phyloP scores from a whole-genome alignment of 2,113 vertebrate species.

The Pogona vitticeps region DNA sequence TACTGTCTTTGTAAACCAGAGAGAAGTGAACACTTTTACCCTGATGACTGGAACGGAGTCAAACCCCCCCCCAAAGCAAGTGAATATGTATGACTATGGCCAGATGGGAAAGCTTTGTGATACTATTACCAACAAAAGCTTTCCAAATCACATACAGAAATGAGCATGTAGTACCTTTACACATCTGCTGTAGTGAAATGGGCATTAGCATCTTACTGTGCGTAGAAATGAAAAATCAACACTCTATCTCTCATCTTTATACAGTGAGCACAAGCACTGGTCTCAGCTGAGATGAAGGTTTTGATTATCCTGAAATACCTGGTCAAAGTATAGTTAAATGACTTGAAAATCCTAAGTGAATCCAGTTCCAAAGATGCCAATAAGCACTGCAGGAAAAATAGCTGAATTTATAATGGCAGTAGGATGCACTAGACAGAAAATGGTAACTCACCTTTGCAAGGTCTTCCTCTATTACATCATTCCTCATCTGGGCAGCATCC shows the following conservation, averaged over 20 bases:
- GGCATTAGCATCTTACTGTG: not conserved
- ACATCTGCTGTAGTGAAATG: not conserved
- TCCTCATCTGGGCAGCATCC: slow-evolving; percentile 98
- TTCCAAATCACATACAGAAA: not conserved
- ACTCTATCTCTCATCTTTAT: not conserved
- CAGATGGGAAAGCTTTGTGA: not conserved
- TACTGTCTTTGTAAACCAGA: not conserved
- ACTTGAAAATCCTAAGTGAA: not conserved
- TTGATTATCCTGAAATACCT: not conserved
- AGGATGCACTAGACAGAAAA: not conserved
- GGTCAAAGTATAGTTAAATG: not conserved
- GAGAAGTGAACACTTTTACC: not conserved
- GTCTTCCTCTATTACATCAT: slow-evolving; percentile 98
- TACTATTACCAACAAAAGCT: not conserved
- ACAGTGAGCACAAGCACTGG: not conserved
- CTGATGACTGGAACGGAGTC: not conserved
- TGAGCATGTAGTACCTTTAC: not conserved
- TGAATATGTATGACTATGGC: too few relatives aligned
- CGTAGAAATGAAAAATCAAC: not conserved
- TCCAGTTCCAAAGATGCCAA: not conserved
- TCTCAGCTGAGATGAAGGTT: too few relatives aligned
- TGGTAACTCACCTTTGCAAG: slow-evolving; percentile 88
- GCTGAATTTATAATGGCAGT: not conserved
- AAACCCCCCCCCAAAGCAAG: too few relatives aligned
- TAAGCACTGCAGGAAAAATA: not conserved